These are phyloP conservation scores for Meta bourneti DNA, from an alignment of 2,888 invertebrate species.

Conservation along the genomic window DNA sequence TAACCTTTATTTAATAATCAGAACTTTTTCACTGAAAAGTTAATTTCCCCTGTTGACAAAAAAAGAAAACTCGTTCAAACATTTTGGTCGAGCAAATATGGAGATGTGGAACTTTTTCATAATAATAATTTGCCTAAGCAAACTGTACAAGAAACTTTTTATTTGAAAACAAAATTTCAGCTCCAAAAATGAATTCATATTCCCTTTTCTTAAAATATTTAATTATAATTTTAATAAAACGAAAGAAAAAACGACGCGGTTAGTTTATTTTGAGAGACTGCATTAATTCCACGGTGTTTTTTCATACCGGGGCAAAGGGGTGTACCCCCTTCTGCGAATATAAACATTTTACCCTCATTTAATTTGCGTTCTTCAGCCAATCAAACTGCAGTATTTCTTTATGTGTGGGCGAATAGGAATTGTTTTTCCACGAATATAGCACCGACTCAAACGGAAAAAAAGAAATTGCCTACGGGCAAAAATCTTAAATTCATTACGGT, in stretches of 20 bases:
- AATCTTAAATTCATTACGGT: constrained; percentile 71
- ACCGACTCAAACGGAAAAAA: constrained; percentile 17
- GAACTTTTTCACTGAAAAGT: constrained; percentile 24
- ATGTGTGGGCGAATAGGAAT: constrained; percentile 46
- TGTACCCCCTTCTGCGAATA: constrained; percentile 22
- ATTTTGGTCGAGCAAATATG: not conserved
- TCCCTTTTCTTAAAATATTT: constrained; percentile 49
- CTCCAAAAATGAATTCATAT: constrained; percentile 45
- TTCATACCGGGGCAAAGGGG: constrained; percentile 2
- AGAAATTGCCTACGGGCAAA: constrained; percentile 52
- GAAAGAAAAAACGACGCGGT: constrained; percentile 44
- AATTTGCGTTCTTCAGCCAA: constrained; percentile 70
- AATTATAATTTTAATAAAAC: constrained; percentile 71
- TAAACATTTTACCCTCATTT: constrained; percentile 73
- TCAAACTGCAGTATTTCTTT: constrained; percentile 50
- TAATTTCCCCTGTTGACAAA: constrained; percentile 33
- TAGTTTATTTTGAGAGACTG: constrained; percentile 50
- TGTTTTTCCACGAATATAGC: constrained; percentile 35
- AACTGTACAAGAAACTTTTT: constrained; percentile 34
- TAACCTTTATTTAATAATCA: constrained; percentile 25
- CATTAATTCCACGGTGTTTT: constrained; percentile 41
- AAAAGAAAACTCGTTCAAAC: constrained; percentile 7
- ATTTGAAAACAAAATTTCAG: constrained; percentile 3
- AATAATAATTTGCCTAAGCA: not conserved
- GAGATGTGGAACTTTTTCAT: not conserved